Evolutionary conservation across 64 coral and sea anemone species (phyloP).

Genomic region (Exaiptasia diaphana): DNA sequence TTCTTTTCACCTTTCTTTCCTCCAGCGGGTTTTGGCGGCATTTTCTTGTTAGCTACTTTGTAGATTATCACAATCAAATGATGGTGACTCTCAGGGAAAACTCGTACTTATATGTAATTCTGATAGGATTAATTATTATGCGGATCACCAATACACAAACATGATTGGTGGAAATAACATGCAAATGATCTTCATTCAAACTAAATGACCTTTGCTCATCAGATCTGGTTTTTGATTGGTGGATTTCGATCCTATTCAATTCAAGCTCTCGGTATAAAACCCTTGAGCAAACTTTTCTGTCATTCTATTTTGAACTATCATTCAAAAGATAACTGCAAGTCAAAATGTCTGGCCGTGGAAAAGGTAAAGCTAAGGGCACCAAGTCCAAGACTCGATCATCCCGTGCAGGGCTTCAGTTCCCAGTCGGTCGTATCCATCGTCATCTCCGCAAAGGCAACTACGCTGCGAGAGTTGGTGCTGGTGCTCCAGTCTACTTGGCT

Average conservation of each 20-base stretch:
- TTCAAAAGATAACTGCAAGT: conserved; percentile 12
- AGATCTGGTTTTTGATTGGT: conserved; percentile 14
- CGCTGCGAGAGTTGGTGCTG: conserved; percentile 13
- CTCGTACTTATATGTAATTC: background rate
- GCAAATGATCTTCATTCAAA: background rate
- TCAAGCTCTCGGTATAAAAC: conserved; percentile 31
- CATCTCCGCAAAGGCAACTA: conserved; percentile 49
- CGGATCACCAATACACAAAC: background rate
- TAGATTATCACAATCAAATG: too few relatives aligned
- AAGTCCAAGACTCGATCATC: conserved; percentile 13
- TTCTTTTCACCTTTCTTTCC: conserved; percentile 29
- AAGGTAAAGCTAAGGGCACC: conserved; percentile 57
- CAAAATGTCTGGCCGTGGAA: conserved; percentile 55
- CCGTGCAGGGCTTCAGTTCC: conserved; percentile 18
- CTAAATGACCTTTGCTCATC: background rate
- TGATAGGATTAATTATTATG: background rate
- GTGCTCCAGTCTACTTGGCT: conserved; percentile 12
- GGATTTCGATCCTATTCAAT: conserved; percentile 34
- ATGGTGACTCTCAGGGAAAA: background rate
- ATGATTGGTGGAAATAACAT: background rate
- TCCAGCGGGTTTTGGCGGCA: conserved; percentile 36
- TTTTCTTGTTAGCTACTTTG: background rate
- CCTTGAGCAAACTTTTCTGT: conserved; percentile 1
- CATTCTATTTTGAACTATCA: background rate
- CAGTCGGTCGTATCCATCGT: conserved; percentile 38